Evolutionary conservation across 2,797 vertebrate species (phyloP).

Genomic region (Enteromius paludinosus): DNA sequence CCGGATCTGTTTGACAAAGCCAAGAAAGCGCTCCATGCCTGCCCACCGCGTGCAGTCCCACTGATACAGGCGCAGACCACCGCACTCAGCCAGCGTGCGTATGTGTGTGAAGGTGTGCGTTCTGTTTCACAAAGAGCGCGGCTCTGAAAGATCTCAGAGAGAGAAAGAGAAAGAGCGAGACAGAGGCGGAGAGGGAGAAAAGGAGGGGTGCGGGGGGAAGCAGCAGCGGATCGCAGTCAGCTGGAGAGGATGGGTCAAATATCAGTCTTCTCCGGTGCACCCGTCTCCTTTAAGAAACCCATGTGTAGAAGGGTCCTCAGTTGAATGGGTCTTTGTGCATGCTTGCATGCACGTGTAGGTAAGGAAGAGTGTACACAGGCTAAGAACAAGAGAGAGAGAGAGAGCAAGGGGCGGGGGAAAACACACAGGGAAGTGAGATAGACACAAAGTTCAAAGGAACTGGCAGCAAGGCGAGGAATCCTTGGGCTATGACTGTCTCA

Average conservation of each 20-base stretch:
- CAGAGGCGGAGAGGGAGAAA: constrained; percentile 35
- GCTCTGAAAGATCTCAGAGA: constrained; percentile 24
- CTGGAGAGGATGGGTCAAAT: constrained; percentile 55
- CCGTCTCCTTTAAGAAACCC: constrained; percentile 27
- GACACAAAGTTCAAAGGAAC: constrained; percentile 77
- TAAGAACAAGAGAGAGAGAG: constrained; percentile 47
- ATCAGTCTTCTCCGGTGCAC: constrained; percentile 48
- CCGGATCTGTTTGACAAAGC: constrained; percentile 91
- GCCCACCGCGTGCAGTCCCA: constrained; percentile 36
- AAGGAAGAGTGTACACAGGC: constrained; percentile 49
- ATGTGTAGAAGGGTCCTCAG: constrained; percentile 35
- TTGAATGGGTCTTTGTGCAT: constrained; percentile 46
- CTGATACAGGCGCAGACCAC: constrained; percentile 41
- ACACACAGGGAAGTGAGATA: constrained; percentile 26
- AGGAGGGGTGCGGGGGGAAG: constrained; percentile 22
- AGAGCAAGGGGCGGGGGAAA: constrained; percentile 52
- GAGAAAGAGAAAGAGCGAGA: constrained; percentile 28
- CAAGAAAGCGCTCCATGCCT: constrained; percentile 93
- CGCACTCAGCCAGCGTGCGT: constrained; percentile 42
- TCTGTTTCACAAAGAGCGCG: constrained; percentile 54
- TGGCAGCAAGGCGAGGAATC: constrained; percentile 67
- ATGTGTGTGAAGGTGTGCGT: constrained; percentile 42
- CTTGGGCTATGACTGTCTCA: constrained; percentile 70
- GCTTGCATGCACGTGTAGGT: constrained; percentile 39
- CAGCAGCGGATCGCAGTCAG: constrained; percentile 45